phyloP scores from a whole-genome alignment of 2,888 invertebrate genomes.

The Cinara cedri region DNA sequence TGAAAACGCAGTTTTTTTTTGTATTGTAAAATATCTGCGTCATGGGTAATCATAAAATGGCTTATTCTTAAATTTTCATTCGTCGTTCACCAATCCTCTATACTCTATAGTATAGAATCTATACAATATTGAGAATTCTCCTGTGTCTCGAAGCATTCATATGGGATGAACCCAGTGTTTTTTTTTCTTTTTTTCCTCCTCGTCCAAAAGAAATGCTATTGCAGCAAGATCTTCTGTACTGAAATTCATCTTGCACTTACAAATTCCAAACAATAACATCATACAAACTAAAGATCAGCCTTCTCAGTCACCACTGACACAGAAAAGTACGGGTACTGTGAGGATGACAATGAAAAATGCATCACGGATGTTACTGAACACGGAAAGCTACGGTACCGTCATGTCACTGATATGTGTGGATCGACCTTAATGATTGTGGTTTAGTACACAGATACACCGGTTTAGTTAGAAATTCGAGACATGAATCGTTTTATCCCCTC shows the following conservation, averaged over 20 bases:
- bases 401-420: too few relatives aligned
- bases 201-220: constrained; percentile 27
- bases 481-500: neutral
- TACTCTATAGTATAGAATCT: too few relatives aligned
- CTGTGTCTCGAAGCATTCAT: constrained; percentile 17
- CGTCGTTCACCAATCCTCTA: neutral
- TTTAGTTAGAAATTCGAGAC: neutral
- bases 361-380: too few relatives aligned
- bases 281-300: too few relatives aligned
- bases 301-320: too few relatives aligned
- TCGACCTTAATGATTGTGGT: too few relatives aligned
- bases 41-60: constrained; percentile 15
- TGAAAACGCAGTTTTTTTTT: too few relatives aligned
- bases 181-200: constrained; percentile 23
- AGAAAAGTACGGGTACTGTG: too few relatives aligned
- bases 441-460: neutral
- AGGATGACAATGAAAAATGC: too few relatives aligned
- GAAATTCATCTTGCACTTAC: constrained; percentile 7
- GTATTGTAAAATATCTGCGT: too few relatives aligned
- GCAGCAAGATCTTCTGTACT: constrained; percentile 3
- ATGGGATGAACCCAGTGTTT: constrained; percentile 23
- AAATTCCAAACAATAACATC: too few relatives aligned
- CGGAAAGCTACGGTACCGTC: too few relatives aligned
- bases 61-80: constrained; percentile 9
- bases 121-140: constrained; percentile 22